Evolutionary conservation across 2,797 vertebrate species (phyloP).

Genomic region (Poeciliopsis presidionis): DNA sequence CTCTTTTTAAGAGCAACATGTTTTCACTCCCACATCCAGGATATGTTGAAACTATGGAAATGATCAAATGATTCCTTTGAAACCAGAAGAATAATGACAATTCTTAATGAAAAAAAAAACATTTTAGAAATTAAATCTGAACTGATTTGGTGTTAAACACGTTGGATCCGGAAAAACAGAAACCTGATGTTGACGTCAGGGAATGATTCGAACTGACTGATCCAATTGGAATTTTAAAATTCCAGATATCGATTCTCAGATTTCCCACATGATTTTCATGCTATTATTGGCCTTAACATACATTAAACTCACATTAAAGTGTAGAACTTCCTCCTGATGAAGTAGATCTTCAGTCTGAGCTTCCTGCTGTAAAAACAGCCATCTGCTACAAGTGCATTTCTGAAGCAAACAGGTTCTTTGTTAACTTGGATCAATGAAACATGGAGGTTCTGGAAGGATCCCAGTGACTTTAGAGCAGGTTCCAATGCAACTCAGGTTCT

Average conservation of each 20-base stretch:
- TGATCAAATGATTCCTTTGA: background rate
- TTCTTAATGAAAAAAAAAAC: background rate
- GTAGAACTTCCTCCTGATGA: background rate
- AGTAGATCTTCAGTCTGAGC: background rate
- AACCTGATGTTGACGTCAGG: background rate
- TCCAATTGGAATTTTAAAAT: background rate
- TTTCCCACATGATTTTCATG: background rate
- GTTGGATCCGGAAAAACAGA: background rate
- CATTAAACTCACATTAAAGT: background rate
- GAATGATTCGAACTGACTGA: background rate
- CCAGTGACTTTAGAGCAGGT: background rate
- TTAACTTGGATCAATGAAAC: background rate
- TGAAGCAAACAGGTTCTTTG: background rate
- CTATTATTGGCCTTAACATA: background rate
- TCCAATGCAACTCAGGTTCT: background rate
- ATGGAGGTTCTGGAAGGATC: background rate
- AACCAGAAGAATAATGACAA: background rate
- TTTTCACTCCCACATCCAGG: background rate
- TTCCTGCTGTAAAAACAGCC: background rate
- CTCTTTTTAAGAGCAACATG: background rate
- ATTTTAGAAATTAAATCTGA: background rate
- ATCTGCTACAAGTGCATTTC: too few species aligned
- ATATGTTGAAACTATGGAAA: background rate
- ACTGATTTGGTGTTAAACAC: background rate
- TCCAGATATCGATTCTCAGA: background rate